Base-by-base conservation (phyloP, 2,888 invertebrate species). In the Pardosa pseudoannulata region DNA sequence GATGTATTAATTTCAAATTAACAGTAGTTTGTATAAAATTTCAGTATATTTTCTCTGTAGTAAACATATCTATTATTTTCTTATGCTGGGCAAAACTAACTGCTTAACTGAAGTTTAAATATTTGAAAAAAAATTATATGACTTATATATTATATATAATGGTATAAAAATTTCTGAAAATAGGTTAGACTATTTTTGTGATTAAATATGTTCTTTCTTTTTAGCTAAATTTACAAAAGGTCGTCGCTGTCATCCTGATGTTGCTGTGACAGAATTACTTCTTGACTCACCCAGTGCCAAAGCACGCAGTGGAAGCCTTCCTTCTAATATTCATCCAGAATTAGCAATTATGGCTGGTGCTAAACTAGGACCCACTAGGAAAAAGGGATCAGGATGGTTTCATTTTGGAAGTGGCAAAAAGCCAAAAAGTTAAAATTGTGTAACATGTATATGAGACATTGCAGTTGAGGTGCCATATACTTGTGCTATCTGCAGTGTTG, bases 341-440 rank as follows among this genome's bases (percentile, higher is more conserved):
- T 56, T 88, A 46, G 80, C 85, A 23, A 79, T 89, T 0, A 76
- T 76, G 68, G 85, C 82, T 72, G 78, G 79, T 81, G 78, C 80
- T 72, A 79, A 85, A 67, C 36, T 86, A 64, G 79, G 83, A 32
- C 85, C 88, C 56, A 76, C 83, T 27, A 82, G 89, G 41, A 89
- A 89, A 50, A 88, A 88, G 23, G 82, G 88, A 64, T 89, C 89
- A n/a, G 88, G 88, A 19, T 89, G 89, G 89, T 89, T 89, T 83
- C 87, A 89, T 64, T 88, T 89, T 75, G 89, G 89, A 31, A 88
- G 87, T 72, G 87, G 87, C 23, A 89, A 89, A 64, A 88, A 88
- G 75, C 83, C 87, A 23, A 87, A 83, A 36, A 88, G 81, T 79
- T 88, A 82, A 88, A 75, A 64, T 23, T 27, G 29, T 31, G 19